Conservation (phyloP, 2,797 vertebrate genomes). For the Garrulus glandarius region DNA sequence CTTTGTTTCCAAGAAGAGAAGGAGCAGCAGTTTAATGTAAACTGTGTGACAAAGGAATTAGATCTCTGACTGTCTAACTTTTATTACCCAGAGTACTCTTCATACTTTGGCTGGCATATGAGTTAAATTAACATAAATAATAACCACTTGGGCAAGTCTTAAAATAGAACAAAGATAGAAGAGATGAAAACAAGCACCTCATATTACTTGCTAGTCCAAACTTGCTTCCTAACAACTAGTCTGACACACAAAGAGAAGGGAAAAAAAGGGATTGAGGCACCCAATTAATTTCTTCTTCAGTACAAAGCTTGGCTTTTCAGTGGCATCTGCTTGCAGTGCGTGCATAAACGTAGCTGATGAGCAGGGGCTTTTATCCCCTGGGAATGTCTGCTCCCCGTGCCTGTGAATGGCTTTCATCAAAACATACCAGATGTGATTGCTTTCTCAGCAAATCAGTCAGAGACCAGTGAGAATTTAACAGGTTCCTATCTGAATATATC, state of each 20-base stretch:
- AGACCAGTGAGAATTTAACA: background rate
- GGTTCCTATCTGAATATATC: background rate
- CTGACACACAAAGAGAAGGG: background rate
- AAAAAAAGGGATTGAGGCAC: background rate
- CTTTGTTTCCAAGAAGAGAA: background rate
- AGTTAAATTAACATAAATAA: conserved; percentile 18
- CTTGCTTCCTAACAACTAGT: background rate
- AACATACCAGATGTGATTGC: background rate
- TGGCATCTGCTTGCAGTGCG: background rate
- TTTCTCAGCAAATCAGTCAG: background rate
- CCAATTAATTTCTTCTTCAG: background rate
- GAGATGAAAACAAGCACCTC: background rate
- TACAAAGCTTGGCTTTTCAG: background rate
- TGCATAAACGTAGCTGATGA: rapidly evolving
- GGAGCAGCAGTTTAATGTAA: background rate
- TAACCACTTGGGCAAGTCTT: background rate
- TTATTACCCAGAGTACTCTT: background rate
- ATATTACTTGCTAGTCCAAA: background rate
- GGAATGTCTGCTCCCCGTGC: background rate
- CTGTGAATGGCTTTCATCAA: background rate
- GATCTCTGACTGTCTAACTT: background rate
- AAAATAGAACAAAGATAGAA: background rate
- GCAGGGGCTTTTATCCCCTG: background rate
- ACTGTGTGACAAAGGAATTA: background rate
- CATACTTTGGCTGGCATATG: background rate